phyloP scores from a whole-genome alignment of 2,113 vertebrate genomes.

The Eurypyga helias region DNA sequence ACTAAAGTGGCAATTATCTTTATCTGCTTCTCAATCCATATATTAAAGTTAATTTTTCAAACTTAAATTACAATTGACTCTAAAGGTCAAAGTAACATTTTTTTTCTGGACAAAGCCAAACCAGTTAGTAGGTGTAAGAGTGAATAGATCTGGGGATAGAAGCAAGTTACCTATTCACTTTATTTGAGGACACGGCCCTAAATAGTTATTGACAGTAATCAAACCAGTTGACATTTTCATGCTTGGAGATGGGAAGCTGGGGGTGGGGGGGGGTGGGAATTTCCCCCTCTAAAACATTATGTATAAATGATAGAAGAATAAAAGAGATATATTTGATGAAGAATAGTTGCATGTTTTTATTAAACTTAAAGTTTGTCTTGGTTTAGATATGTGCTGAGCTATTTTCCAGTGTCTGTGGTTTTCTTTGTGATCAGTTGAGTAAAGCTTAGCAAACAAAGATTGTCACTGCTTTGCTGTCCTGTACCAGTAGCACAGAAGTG shows the following conservation, averaged over 20 bases:
- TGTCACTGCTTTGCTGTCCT: not conserved
- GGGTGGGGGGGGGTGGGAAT: not conserved
- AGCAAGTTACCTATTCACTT: not conserved
- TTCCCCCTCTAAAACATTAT: not conserved
- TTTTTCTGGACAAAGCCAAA: not conserved
- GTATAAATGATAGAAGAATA: not conserved
- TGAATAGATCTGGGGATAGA: not conserved
- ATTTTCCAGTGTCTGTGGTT: not conserved
- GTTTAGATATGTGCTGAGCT: not conserved
- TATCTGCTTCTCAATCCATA: not conserved
- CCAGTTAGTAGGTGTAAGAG: not conserved
- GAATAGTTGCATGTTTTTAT: not conserved
- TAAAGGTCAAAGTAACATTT: not conserved
- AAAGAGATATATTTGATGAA: not conserved
- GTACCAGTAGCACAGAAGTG: not conserved
- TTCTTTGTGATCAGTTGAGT: not conserved
- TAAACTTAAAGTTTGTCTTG: not conserved
- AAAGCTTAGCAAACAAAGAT: not conserved
- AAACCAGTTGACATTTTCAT: not conserved
- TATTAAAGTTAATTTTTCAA: not conserved
- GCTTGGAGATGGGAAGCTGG: not conserved
- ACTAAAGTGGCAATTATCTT: not conserved
- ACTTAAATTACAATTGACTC: not conserved
- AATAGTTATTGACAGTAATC: not conserved
- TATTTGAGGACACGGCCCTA: not conserved